These are phyloP conservation scores for Platycheirus rosarum DNA, from an alignment of 2,888 invertebrate genomes.

Conservation along the genomic window DNA sequence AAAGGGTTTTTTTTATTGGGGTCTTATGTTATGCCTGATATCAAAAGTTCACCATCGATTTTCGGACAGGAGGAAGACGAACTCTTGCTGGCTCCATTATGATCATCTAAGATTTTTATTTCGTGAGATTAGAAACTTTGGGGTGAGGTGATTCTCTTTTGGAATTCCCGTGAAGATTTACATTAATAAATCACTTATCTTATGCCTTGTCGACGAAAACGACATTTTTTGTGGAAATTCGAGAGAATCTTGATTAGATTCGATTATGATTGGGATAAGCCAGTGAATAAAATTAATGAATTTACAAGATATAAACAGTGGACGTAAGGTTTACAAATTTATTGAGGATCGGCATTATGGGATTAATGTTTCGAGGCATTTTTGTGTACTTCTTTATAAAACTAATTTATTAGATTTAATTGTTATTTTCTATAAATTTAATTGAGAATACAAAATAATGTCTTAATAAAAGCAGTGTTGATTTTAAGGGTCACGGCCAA, in stretches of 20 bases:
- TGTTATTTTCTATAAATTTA: too few species aligned
- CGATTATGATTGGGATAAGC: constrained; percentile 54
- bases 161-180: constrained; percentile 64
- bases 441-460: too few species aligned
- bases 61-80: constrained; percentile 34
- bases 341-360: neutral
- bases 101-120: constrained; percentile 25
- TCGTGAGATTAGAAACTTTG: constrained; percentile 45
- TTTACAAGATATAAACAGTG: neutral
- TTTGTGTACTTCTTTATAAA: too few species aligned
- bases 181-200: constrained; percentile 59
- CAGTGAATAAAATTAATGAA: constrained; percentile 30
- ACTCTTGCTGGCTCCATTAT: constrained; percentile 57
- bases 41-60: constrained; percentile 48
- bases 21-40: constrained; percentile 8
- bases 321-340: constrained; percentile 4
- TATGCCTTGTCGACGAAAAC: constrained; percentile 57
- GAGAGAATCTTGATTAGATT: constrained; percentile 50
- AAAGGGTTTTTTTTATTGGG: constrained; percentile 43
- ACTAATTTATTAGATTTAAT: too few species aligned
- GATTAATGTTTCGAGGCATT: too few species aligned
- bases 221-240: constrained; percentile 46
- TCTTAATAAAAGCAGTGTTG: too few species aligned
- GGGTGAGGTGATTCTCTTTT: constrained; percentile 39
- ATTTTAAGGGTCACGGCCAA: too few species aligned